Evolutionary conservation across 2,797 vertebrate species (phyloP).

Genomic region (Poeciliopsis paucimaculata): DNA sequence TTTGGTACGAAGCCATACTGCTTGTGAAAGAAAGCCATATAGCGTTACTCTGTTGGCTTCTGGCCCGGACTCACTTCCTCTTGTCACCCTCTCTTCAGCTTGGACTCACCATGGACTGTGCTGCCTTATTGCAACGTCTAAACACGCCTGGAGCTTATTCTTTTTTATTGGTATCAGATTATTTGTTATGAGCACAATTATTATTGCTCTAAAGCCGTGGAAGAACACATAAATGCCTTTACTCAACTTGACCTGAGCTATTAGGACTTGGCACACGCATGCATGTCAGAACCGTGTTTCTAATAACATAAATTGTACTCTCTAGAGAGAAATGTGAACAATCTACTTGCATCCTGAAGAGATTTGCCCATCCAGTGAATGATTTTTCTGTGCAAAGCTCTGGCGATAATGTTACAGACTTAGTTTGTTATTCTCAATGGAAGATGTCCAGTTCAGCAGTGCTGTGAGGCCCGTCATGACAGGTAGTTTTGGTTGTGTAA

Average conservation of each 20-base stretch:
- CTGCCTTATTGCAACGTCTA: slow-evolving; percentile 39
- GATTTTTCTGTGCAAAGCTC: slow-evolving; percentile 9
- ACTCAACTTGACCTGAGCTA: not conserved
- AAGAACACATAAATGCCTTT: not conserved
- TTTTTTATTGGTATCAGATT: slow-evolving; percentile 13
- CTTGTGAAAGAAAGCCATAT: slow-evolving; percentile 64
- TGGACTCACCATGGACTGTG: slow-evolving; percentile 40
- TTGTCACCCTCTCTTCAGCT: slow-evolving; percentile 43
- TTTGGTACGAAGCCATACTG: slow-evolving; percentile 60
- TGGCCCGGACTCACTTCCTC: slow-evolving; percentile 61
- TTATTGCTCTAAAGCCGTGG: slow-evolving; percentile 22
- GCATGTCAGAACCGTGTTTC: slow-evolving; percentile 1
- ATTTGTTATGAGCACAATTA: slow-evolving; percentile 16
- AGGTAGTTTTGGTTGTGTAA: not conserved
- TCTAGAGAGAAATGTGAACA: slow-evolving; percentile 25
- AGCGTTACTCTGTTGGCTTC: slow-evolving; percentile 54
- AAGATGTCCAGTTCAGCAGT: slow-evolving; percentile 26
- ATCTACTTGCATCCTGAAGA: slow-evolving; percentile 12
- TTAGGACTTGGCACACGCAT: not conserved
- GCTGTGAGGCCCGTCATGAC: slow-evolving; percentile 20
- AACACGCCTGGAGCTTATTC: slow-evolving; percentile 21
- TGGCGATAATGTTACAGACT: slow-evolving; percentile 7
- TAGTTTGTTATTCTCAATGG: slow-evolving; percentile 53
- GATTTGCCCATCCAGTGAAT: slow-evolving; percentile 44
- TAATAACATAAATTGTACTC: slow-evolving; percentile 34